These are phyloP conservation scores for Aulostomus chinensis DNA, from an alignment of 2,797 vertebrate genomes.

Conservation along the genomic window DNA sequence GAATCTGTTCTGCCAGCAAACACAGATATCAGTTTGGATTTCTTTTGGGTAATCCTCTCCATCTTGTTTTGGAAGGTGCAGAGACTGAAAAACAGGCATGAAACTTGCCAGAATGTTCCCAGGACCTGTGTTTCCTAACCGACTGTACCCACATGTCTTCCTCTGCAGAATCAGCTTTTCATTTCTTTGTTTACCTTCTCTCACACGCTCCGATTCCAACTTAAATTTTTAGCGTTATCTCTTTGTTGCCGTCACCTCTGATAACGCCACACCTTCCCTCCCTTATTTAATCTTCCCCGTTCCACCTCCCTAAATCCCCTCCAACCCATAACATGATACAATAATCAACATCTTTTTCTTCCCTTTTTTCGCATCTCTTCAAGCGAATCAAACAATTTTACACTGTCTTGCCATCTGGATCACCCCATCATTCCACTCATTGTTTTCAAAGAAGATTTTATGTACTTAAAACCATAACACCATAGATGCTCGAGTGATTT, in stretches of 20 bases:
- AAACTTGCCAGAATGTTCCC: constrained; percentile 53
- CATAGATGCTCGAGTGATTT: constrained; percentile 48
- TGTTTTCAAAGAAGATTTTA: constrained; percentile 55
- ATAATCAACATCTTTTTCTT: constrained; percentile 56
- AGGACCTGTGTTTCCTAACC: constrained; percentile 38
- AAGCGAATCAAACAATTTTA: constrained; percentile 69
- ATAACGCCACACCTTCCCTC: constrained; percentile 2
- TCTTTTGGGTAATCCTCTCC: constrained; percentile 42
- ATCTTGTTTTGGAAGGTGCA: constrained; percentile 45
- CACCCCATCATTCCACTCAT: constrained; percentile 41
- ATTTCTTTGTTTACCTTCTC: constrained; percentile 22
- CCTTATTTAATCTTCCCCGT: neutral
- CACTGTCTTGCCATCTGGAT: constrained; percentile 54
- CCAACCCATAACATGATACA: constrained; percentile 19
- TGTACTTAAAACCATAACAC: constrained; percentile 44
- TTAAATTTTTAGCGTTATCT: constrained; percentile 34
- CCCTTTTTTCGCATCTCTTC: constrained; percentile 58
- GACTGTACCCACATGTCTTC: constrained; percentile 21
- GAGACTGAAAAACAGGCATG: constrained; percentile 30
- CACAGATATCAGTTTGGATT: constrained; percentile 57
- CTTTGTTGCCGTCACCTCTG: constrained; percentile 3
- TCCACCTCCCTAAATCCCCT: constrained; percentile 14
- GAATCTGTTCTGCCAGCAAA: constrained; percentile 45
- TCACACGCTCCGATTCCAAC: constrained; percentile 19
- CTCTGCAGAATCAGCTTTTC: constrained; percentile 38